A percentile compares a stretch with the other conserved stretches of the same genome.
Conservation (phyloP, 2,797 vertebrate species). For the Silurus lanzhouensis region DNA sequence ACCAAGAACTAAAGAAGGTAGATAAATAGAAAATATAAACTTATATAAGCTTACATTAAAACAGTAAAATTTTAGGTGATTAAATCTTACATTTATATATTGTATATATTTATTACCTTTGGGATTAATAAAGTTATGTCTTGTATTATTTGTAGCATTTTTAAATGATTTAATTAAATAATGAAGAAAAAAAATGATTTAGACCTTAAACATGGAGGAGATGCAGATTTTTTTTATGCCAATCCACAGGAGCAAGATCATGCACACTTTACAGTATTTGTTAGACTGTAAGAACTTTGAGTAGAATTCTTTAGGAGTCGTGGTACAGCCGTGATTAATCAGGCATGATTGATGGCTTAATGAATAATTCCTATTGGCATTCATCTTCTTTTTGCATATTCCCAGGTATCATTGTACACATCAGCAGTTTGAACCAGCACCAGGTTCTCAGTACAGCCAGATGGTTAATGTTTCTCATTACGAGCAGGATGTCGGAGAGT, state of each 20-base stretch:
- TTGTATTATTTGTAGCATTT: no score
- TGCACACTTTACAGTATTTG: background rate
- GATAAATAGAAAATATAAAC: no score
- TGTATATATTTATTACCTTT: no score
- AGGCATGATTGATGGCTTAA: background rate
- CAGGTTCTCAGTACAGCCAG: slow-evolving; percentile 67
- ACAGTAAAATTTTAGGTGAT: no score
- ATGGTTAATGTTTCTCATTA: slow-evolving; percentile 57
- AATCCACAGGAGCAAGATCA: background rate
- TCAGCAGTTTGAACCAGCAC: slow-evolving; percentile 70
- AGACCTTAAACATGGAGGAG: background rate
- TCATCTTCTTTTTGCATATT: background rate
- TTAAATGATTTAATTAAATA: background rate
- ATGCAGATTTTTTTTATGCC: background rate
- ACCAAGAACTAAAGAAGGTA: no score
- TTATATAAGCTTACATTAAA: no score
- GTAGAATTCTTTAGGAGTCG: background rate
- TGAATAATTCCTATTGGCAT: background rate
- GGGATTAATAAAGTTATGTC: no score
- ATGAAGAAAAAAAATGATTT: background rate
- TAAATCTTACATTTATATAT: no score
- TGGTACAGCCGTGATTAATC: background rate
- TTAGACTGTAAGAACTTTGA: background rate
- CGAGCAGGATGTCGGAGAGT: slow-evolving; percentile 63
- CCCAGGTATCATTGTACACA: slow-evolving; percentile 74